Evolutionary conservation across 35 echinoderm and acorn worm species (phyloP).

Genomic region (Anneissia japonica): DNA sequence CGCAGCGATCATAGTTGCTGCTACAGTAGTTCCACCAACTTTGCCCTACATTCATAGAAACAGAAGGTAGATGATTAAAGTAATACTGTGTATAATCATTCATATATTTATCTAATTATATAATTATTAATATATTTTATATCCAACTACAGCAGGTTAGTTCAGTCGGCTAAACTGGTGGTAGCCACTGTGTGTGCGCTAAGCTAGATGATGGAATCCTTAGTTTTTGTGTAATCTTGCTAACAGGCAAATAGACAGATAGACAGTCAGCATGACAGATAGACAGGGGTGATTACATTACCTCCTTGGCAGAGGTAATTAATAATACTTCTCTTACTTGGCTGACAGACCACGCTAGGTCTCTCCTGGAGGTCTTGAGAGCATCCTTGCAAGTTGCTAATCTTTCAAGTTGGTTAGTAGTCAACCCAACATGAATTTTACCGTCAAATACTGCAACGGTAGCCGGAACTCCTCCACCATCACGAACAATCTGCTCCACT

Average conservation of each 20-base stretch:
- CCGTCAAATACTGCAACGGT: conserved; percentile 74
- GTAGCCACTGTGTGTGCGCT: too few relatives aligned
- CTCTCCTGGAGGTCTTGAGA: conserved; percentile 75
- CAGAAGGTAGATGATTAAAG: too few relatives aligned
- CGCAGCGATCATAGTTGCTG: conserved; percentile 84
- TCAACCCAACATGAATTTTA: conserved; percentile 68
- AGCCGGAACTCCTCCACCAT: conserved; percentile 61
- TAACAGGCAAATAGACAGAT: too few relatives aligned
- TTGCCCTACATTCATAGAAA: background rate
- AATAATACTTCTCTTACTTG: conserved; percentile 21
- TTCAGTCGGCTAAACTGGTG: too few relatives aligned
- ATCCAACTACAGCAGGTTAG: too few relatives aligned
- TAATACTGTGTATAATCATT: too few relatives aligned
- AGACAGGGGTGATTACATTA: too few relatives aligned
- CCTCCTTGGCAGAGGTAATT: background rate
- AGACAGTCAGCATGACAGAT: too few relatives aligned
- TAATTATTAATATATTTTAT: too few relatives aligned
- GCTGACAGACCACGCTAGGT: conserved; percentile 78
- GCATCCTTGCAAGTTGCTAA: conserved; percentile 54
- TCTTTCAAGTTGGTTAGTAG: conserved; percentile 44
- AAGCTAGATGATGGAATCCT: too few relatives aligned
- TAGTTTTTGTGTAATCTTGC: too few relatives aligned
- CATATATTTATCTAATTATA: too few relatives aligned
- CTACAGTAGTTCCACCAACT: conserved; percentile 88
- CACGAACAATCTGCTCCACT: conserved; percentile 58